Evolutionary conservation across 2,113 vertebrate species (phyloP), one percentile per base, ranked within the genome.

Genomic region (Brienomyrus longianalis): DNA sequence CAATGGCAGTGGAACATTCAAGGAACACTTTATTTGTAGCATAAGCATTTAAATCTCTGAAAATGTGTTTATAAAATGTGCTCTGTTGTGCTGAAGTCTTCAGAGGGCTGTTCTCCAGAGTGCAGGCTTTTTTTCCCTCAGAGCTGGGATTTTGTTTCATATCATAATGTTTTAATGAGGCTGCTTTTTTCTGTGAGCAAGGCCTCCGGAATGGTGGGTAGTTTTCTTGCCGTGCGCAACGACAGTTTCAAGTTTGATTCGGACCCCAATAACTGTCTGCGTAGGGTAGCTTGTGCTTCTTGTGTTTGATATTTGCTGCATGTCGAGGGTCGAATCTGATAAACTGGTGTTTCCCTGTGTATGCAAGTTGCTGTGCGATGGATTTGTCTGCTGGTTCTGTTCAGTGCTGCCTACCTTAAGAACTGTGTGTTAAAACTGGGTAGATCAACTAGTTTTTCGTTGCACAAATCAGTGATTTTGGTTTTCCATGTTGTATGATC

Each of bases 51-150:
- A 80, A 80, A 80, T 80, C 15, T 80, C 74, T 80, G 74, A 35
- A 80, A 80, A 80, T 80, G 35, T 80, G 74, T 80, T 80, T 80
- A 80, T 80, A 43, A 80, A 80, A 80, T 19, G 74, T 80, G 74
- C 15, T 43, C 74, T 43, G 74, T 43, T 8, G 74, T 19, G 74
- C 74, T 43, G 74, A 19, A 43, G 35, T 19, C 74, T 80, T 80
- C 13, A 80, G 35, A 80, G 35, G 74, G 35, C 70, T 31, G 70
- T 6, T 77, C 70, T 77, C 70, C 74, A 80, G 35, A 80, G 31
- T 80, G 13, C 31, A 39, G 70, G 15, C 5, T 17, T 43, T 80
- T 13, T 43, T 80, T 8, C 6, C 74, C 74, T 80, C 35, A 43
- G 19, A 43, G 35, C 13, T 70, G 35, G 74, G 74, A 80, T 80